Percentiles rank a stretch among this genome's conserved stretches.
Conservation (phyloP, 2,113 vertebrate species). For the Aspidoscelis tigris region DNA sequence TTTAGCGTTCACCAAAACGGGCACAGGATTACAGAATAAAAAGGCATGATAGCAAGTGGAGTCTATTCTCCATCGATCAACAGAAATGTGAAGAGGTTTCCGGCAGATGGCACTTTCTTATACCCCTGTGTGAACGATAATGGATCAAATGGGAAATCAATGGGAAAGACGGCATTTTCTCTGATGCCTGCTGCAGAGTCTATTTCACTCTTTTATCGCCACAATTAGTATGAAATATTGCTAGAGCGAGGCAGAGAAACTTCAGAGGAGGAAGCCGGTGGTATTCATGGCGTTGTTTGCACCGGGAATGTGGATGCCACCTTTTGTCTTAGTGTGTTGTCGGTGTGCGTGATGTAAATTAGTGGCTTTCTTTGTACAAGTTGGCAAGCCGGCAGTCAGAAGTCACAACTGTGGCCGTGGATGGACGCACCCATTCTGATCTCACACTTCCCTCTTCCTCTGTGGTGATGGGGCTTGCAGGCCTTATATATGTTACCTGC, state of each 20-base stretch:
- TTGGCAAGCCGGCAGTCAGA: slow-evolving; percentile 50
- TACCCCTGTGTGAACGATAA: slow-evolving; percentile 69
- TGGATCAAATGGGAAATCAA: slow-evolving; percentile 70
- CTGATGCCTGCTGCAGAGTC: slow-evolving; percentile 61
- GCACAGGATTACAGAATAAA: background rate
- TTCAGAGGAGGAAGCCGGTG: slow-evolving; percentile 43
- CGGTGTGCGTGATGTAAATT: slow-evolving; percentile 67
- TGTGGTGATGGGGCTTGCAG: too few species aligned
- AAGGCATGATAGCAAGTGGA: slow-evolving; percentile 13
- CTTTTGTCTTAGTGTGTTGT: slow-evolving; percentile 14
- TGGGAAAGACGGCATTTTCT: slow-evolving; percentile 65
- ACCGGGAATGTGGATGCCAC: background rate
- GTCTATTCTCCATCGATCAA: slow-evolving; percentile 64
- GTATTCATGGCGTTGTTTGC: slow-evolving; percentile 44
- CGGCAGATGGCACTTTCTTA: slow-evolving; percentile 61
- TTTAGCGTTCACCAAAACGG: background rate
- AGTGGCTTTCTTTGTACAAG: slow-evolving; percentile 39
- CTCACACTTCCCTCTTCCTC: too few species aligned
- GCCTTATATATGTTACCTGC: too few species aligned
- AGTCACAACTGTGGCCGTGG: too few species aligned
- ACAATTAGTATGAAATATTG: slow-evolving; percentile 62
- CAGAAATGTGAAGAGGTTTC: slow-evolving; percentile 66
- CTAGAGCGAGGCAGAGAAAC: slow-evolving; percentile 47
- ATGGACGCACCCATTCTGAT: too few species aligned
- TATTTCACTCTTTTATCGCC: slow-evolving; percentile 59